A percentile compares a stretch with the other conserved stretches of the same genome.
Evolutionary conservation across 2,797 vertebrate genomes (phyloP).

Genomic region (Phataginus tricuspis): DNA sequence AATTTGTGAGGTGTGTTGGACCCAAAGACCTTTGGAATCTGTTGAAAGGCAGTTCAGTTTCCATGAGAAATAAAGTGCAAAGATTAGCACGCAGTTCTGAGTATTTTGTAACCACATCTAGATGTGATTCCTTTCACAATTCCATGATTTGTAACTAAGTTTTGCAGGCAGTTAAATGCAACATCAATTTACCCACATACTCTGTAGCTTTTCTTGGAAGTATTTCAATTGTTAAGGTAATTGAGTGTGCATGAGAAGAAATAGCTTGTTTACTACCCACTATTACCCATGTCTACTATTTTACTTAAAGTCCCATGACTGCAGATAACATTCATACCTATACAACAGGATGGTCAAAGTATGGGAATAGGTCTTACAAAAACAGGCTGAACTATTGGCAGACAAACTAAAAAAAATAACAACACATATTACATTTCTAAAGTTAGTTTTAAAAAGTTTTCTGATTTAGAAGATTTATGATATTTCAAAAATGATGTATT

Average conservation of each 20-base stretch:
- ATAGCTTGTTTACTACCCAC: background rate
- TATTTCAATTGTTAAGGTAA: constrained; percentile 30
- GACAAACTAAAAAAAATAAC: background rate
- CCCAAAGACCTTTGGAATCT: constrained; percentile 40
- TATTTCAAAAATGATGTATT: background rate
- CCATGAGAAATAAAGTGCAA: constrained; percentile 55
- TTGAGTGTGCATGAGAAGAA: constrained; percentile 28
- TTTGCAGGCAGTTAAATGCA: constrained; percentile 33
- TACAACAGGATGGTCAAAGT: background rate
- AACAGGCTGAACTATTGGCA: background rate
- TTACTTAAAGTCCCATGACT: background rate
- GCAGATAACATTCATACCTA: background rate
- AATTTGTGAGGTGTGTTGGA: background rate
- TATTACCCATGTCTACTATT: background rate
- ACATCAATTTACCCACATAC: constrained; percentile 11
- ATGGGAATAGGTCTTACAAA: background rate
- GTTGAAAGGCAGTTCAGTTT: constrained; percentile 35
- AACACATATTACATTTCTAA: background rate
- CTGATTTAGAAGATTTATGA: background rate
- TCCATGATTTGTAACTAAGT: constrained; percentile 12
- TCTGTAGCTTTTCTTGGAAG: constrained; percentile 38
- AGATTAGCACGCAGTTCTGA: constrained; percentile 35
- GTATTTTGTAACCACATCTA: constrained; percentile 50
- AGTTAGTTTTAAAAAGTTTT: constrained; percentile 22
- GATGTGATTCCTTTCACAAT: constrained; percentile 39